Conservation (phyloP, 2,797 vertebrate genomes). For the Microctenopoma steveboyesi region DNA sequence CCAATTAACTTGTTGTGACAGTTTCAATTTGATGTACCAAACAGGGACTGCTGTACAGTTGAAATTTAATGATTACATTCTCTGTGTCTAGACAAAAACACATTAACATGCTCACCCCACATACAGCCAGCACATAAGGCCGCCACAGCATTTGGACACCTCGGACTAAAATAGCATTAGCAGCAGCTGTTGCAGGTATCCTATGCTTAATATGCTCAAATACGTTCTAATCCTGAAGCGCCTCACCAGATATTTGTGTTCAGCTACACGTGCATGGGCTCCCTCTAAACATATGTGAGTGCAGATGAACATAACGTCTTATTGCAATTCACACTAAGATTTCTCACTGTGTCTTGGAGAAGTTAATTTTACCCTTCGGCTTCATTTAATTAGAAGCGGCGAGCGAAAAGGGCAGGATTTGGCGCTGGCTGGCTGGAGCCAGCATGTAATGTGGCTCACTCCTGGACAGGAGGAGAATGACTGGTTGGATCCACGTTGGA, state of each 20-base stretch:
- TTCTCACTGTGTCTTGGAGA: slow-evolving; percentile 36
- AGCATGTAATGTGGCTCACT: slow-evolving; percentile 67
- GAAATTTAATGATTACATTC: no score
- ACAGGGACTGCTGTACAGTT: no score
- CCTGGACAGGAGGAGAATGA: slow-evolving; percentile 52
- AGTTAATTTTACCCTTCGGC: slow-evolving; percentile 71
- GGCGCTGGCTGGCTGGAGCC: slow-evolving; percentile 58
- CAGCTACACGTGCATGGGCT: neutral
- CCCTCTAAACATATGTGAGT: slow-evolving; percentile 29
- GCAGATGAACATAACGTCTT: slow-evolving; percentile 37
- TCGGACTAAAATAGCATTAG: neutral
- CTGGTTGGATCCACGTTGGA: slow-evolving; percentile 40
- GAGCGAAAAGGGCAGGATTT: slow-evolving; percentile 73
- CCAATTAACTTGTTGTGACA: no score
- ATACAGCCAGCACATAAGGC: neutral
- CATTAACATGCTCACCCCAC: no score
- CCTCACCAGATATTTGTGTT: neutral
- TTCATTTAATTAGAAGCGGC: slow-evolving; percentile 79
- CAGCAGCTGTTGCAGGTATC: slow-evolving; percentile 41
- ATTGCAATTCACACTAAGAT: slow-evolving; percentile 30
- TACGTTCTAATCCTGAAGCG: slow-evolving; percentile 13
- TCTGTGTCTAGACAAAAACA: neutral
- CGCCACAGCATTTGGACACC: slow-evolving; percentile 4
- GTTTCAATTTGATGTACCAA: no score
- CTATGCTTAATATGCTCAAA: slow-evolving; percentile 22